Conservation (phyloP, 2,113 vertebrate genomes). For the Lophotis ruficrista region DNA sequence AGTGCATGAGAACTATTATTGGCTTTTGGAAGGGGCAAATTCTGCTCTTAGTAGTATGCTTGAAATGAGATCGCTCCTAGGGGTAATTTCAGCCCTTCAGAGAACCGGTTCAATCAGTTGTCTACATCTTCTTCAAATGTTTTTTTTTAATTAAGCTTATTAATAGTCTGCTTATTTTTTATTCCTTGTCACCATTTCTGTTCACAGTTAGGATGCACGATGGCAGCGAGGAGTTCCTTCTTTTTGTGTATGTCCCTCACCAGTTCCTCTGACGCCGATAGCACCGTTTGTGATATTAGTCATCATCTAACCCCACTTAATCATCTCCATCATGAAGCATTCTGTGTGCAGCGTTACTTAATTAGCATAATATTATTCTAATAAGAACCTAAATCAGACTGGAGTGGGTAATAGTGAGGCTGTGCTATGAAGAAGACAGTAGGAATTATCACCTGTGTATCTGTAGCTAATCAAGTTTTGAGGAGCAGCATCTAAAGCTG, state of each 20-base stretch:
- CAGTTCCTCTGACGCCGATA: background rate
- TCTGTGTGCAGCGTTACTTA: background rate
- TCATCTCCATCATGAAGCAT: background rate
- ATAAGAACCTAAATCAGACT: background rate
- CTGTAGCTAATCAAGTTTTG: constrained; percentile 30
- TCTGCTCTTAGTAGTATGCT: background rate
- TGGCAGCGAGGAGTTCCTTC: background rate
- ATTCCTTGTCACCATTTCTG: background rate
- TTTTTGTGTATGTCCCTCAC: background rate
- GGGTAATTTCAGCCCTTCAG: background rate
- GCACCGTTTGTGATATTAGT: background rate
- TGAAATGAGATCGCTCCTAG: background rate
- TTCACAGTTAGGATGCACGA: background rate
- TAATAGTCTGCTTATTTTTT: background rate
- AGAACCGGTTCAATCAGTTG: background rate
- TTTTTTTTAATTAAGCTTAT: background rate
- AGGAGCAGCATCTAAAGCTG: constrained; percentile 9
- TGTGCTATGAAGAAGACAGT: background rate
- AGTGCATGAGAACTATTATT: background rate
- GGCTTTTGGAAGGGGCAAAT: background rate
- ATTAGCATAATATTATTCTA: constrained; percentile 22
- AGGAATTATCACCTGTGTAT: constrained; percentile 20
- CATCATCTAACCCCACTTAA: background rate
- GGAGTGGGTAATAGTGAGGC: background rate
- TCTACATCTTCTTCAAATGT: background rate